These are phyloP conservation scores for Falco cherrug DNA, from an alignment of 2,797 vertebrate genomes.

Conservation along the genomic window DNA sequence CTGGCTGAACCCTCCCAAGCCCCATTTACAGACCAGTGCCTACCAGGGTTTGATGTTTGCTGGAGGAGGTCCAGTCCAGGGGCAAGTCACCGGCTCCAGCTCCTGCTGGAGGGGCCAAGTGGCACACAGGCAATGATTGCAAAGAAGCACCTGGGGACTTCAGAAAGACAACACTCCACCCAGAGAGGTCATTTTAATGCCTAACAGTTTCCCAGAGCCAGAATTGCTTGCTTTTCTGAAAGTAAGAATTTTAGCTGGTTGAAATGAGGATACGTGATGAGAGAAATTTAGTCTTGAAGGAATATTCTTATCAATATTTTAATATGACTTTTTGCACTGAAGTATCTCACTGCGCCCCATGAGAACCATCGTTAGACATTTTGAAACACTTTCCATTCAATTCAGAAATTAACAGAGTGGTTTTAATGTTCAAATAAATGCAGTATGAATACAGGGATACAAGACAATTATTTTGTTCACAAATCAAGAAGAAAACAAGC, in stretches of 20 bases:
- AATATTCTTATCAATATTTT: conserved; percentile 13
- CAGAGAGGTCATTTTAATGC: not conserved
- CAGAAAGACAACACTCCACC: not conserved
- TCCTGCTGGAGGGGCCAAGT: not conserved
- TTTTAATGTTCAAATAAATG: conserved; percentile 46
- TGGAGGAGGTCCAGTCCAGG: not conserved
- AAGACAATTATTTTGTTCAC: conserved; percentile 62
- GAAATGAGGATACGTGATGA: not conserved
- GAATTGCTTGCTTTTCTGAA: not conserved
- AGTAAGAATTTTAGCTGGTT: not conserved
- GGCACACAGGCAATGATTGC: not conserved
- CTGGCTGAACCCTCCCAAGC: not conserved
- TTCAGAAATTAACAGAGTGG: conserved; percentile 54
- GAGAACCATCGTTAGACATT: conserved; percentile 58
- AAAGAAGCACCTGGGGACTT: not conserved
- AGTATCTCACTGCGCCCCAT: not conserved
- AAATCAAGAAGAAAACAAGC: conserved; percentile 43
- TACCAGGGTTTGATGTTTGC: conserved; percentile 14
- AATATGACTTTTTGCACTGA: not conserved
- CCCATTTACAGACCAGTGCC: not conserved
- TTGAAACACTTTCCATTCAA: conserved; percentile 54
- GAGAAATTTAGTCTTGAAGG: not conserved
- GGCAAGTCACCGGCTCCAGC: not conserved
- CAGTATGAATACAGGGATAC: conserved; percentile 10
- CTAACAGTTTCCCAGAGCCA: not conserved